A percentile compares a stretch with the other conserved stretches of the same genome.
phyloP scores from a whole-genome alignment of 2,113 vertebrate species.

The Anolis carolinensis region DNA sequence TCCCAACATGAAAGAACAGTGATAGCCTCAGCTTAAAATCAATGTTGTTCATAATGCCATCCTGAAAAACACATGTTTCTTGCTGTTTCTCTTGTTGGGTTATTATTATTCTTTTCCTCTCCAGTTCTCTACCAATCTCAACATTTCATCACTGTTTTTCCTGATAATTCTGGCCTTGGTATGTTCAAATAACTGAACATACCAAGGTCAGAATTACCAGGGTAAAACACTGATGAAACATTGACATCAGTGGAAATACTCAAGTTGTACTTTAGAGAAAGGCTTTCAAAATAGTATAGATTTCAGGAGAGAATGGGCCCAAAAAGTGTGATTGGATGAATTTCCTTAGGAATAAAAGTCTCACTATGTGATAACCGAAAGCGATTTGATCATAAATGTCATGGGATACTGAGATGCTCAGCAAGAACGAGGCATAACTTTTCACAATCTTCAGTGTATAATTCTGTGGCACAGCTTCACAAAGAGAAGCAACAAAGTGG shows the following conservation, averaged over 20 bases:
- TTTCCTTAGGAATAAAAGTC: no score
- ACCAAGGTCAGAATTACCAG: no score
- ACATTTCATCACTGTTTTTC: slow-evolving; percentile 1
- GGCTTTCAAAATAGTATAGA: no score
- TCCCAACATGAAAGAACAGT: slow-evolving; percentile 2
- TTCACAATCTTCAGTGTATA: neutral
- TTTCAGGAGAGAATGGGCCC: no score
- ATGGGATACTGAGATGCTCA: neutral
- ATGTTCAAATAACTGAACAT: neutral
- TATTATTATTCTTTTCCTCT: slow-evolving; percentile 16
- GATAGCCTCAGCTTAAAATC: slow-evolving; percentile 22
- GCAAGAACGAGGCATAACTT: neutral
- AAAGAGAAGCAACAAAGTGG: neutral
- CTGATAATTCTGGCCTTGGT: neutral
- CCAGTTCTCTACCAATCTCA: neutral
- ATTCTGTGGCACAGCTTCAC: neutral
- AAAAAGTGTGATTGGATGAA: no score
- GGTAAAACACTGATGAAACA: no score
- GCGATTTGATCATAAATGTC: neutral
- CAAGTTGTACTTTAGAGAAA: neutral
- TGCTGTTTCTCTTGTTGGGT: slow-evolving; percentile 25
- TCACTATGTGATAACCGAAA: no score
- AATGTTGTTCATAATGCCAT: neutral
- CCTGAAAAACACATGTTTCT: slow-evolving; percentile 3
- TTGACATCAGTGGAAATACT: neutral